Conservation (phyloP, 2,797 vertebrate genomes). For the Heteromormyrus szaboi region DNA sequence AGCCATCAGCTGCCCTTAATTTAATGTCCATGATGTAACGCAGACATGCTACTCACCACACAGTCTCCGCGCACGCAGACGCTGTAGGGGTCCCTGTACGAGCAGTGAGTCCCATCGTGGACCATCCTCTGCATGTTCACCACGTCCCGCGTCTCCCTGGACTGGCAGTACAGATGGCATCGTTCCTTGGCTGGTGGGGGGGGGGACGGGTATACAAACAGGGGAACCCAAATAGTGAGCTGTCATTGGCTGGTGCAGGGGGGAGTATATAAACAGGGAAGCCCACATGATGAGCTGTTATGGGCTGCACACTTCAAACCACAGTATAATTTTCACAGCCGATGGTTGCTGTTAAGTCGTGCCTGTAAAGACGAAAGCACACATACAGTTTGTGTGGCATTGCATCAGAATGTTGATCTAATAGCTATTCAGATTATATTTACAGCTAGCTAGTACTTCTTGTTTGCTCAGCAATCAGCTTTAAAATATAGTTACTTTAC, state of each 20-base stretch:
- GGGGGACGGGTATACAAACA: conserved; percentile 21
- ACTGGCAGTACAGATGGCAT: conserved; percentile 87
- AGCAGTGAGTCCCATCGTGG: conserved; percentile 87
- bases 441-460: not conserved
- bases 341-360: not conserved
- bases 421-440: not conserved
- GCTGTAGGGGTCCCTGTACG: conserved; percentile 89
- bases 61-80: conserved; percentile 89
- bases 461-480: not conserved
- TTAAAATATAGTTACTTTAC: not conserved
- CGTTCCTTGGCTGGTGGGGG: conserved; percentile 77
- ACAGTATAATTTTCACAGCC: not conserved
- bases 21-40: not conserved
- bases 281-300: not conserved
- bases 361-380: not conserved
- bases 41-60: conserved; percentile 63
- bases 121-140: conserved; percentile 82
- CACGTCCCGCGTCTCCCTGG: conserved; percentile 77
- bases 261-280: not conserved
- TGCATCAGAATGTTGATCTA: not conserved
- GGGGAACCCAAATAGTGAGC: not conserved
- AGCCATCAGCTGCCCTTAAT: not conserved
- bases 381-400: not conserved
- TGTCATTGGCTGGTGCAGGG: not conserved
- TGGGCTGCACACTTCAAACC: not conserved